Evolutionary conservation across 1,140 invertebrate genomes (phyloP).

Genomic region (Zophobas morio): DNA sequence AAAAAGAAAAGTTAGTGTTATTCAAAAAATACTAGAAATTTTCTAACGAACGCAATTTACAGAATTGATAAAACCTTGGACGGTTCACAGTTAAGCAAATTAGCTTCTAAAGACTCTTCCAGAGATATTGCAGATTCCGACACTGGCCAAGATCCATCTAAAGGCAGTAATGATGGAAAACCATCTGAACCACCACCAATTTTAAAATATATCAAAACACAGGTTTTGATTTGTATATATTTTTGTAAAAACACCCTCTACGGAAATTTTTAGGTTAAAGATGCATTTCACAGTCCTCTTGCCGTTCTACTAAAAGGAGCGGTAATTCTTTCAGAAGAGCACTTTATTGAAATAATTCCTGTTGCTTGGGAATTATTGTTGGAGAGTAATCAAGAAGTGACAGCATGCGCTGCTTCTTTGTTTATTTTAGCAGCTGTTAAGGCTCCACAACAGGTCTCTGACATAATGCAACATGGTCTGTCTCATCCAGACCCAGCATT

Average conservation of each 20-base stretch:
- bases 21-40: neutral
- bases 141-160: constrained; percentile 60
- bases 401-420: constrained; percentile 86
- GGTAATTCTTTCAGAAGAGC: constrained; percentile 89
- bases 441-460: constrained; percentile 87
- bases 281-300: constrained; percentile 92
- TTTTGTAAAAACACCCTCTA: neutral
- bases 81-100: constrained; percentile 68
- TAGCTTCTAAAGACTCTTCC: constrained; percentile 67
- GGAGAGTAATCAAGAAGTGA: constrained; percentile 75
- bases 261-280: constrained; percentile 75
- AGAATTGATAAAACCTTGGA: constrained; percentile 73
- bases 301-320: constrained; percentile 93
- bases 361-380: constrained; percentile 95
- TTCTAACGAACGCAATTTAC: constrained; percentile 43
- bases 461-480: constrained; percentile 90
- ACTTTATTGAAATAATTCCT: constrained; percentile 89
- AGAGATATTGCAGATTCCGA: constrained; percentile 67
- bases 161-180: constrained; percentile 68
- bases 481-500: constrained; percentile 85
- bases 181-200: constrained; percentile 79
- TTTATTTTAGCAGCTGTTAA: constrained; percentile 95
- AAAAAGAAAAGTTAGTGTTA: constrained; percentile 76
- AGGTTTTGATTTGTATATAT: constrained; percentile 71
- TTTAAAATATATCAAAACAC: constrained; percentile 88